These are phyloP conservation scores for Drosophila kanapiae DNA, from an alignment of 1,140 invertebrate species.

Conservation along the genomic window DNA sequence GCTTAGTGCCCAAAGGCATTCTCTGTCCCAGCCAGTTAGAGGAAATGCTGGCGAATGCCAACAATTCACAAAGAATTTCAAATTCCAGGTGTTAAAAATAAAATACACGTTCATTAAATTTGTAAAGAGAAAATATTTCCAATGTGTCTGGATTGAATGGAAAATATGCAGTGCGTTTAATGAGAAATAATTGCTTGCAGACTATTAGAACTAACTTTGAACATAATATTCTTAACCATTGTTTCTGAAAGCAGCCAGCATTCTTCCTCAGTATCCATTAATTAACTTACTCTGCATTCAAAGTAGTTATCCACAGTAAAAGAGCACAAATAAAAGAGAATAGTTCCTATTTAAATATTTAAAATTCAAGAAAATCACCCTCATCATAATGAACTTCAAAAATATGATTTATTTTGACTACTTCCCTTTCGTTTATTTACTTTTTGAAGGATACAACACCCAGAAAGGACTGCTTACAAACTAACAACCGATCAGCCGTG, in stretches of 20 bases:
- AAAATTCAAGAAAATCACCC: too few species aligned
- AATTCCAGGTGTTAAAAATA: conserved; percentile 27
- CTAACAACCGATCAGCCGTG: background rate
- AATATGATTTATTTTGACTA: background rate
- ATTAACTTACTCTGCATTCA: too few species aligned
- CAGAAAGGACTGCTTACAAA: background rate
- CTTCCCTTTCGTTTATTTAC: background rate
- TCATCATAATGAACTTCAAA: background rate
- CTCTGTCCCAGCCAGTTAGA: background rate
- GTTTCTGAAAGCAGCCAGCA: too few species aligned
- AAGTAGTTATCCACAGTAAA: too few species aligned
- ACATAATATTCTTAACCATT: too few species aligned
- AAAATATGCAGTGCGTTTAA: background rate
- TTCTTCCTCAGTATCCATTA: too few species aligned
- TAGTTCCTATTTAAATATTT: too few species aligned
- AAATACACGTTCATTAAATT: conserved; percentile 17
- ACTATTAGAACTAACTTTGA: too few species aligned
- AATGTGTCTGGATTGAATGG: background rate
- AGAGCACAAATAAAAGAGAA: too few species aligned
- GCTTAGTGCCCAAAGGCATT: conserved; percentile 36
- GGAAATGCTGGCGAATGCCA: conserved; percentile 13
- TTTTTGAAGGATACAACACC: background rate
- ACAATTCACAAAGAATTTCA: conserved; percentile 7
- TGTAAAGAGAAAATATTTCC: background rate
- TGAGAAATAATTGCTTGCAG: background rate